These are phyloP conservation scores for Vidua chalybeata DNA, from an alignment of 2,113 vertebrate species.

Conservation along the genomic window DNA sequence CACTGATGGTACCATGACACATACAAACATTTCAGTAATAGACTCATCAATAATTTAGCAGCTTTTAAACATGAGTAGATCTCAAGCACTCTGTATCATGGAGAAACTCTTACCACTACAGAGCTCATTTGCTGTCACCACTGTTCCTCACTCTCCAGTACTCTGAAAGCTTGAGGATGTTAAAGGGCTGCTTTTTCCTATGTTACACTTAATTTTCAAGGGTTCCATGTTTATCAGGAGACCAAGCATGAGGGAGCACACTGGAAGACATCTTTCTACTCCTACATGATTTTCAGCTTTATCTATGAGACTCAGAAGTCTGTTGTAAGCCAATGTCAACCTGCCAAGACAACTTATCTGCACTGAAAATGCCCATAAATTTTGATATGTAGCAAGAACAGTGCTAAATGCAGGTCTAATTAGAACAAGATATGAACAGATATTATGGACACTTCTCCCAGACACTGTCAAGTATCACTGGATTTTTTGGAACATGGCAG, in stretches of 20 bases:
- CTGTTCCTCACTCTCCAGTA: not conserved
- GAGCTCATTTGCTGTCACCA: not conserved
- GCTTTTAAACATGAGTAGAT: not conserved
- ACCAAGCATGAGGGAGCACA: not conserved
- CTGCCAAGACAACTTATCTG: not conserved
- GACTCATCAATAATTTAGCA: not conserved
- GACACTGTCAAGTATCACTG: not conserved
- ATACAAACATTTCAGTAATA: not conserved
- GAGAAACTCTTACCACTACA: not conserved
- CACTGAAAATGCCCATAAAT: not conserved
- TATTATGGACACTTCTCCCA: not conserved
- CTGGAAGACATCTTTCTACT: not conserved
- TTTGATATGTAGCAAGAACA: not conserved
- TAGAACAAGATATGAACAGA: slow-evolving; percentile 73
- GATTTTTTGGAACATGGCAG: not conserved
- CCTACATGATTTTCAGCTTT: not conserved
- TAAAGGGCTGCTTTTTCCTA: not conserved
- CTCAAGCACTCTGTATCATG: not conserved
- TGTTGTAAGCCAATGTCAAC: not conserved
- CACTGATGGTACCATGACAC: not conserved
- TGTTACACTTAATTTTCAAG: not conserved
- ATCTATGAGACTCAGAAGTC: not conserved
- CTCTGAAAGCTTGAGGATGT: not conserved
- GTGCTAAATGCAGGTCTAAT: slow-evolving; percentile 59
- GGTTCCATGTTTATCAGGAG: not conserved